phyloP scores from a whole-genome alignment of 2,113 vertebrate genomes.

The Herpetotheres cachinnans region DNA sequence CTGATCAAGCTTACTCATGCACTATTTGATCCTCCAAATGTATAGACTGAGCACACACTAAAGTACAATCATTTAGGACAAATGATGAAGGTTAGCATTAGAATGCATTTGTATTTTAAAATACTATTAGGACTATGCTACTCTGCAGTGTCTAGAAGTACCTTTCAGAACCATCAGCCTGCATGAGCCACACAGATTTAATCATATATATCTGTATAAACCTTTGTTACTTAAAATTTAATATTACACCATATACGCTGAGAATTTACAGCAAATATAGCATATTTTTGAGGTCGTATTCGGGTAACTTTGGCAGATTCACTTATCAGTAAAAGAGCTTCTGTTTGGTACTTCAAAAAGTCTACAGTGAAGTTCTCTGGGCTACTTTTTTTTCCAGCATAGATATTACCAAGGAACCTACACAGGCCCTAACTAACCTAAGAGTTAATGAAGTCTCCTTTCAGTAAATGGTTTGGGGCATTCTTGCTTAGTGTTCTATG shows the following conservation, averaged over 20 bases:
- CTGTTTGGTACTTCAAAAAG: background rate
- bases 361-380: background rate
- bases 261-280: background rate
- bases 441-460: background rate
- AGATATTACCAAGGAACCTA: background rate
- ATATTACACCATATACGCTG: background rate
- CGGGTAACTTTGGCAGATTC: background rate
- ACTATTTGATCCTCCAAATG: background rate
- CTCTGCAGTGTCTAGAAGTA: background rate
- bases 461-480: background rate
- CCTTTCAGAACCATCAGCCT: background rate
- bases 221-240: background rate
- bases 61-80: background rate
- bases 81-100: background rate
- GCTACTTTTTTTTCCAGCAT: background rate
- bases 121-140: background rate
- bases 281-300: background rate
- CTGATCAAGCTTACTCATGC: background rate
- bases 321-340: background rate
- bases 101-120: background rate
- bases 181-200: background rate
- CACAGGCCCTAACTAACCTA: background rate
- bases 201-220: background rate
- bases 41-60: background rate
- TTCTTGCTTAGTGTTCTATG: constrained; percentile 4